Base-by-base conservation (phyloP, 2,113 vertebrate genomes). In the Galbula dea region DNA sequence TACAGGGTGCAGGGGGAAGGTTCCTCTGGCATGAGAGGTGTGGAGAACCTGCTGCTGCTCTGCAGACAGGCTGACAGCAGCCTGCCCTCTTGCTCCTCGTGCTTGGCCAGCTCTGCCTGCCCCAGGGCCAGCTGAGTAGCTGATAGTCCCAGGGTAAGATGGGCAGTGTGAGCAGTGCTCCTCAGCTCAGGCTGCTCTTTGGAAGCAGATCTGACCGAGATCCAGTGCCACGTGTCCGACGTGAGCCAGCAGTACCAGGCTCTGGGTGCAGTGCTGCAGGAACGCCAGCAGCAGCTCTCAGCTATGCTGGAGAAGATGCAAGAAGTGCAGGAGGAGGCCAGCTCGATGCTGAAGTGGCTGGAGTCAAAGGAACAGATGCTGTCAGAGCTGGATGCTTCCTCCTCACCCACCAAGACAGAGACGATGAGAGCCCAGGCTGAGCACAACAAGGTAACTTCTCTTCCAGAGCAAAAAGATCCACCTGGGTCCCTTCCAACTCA, bases 191-290 rank as follows among this genome's bases (percentile, higher is more conserved):
- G 49, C 88, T 59, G 92, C 43, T 86, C 74, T 95, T 13, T 83
- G 74, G 78, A 21, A 11, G 46, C 96, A 99, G 99, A 99, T 95
- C 97, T 99, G 97, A 99, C 99, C 0, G 98, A 99, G 97, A 99
- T 99, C 92, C 99, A 99, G 97, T 98, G 99, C 9, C 97, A 98
- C 7, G 97, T 99, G 92, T 98, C 98, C 1, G 99, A 99, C 3
- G 98, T 99, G 90, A 99, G 97, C 86, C 88, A 94, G 66, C 98
- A 96, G 57, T 98, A 99, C 49, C 98, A 98, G 86, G 94, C 92
- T 29, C 97, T 99, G 16, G 99, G 99, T 7, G 29, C 58, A 5
- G 96, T 97, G n/a, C 91, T 99, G 83, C 97, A 9, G 55, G 98
- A 98, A 9, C 98, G 96, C 22, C 97, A 96, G 37, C 96, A 97